A percentile compares a stretch with the other conserved stretches of the same genome.
phyloP scores from a whole-genome alignment of 2,888 invertebrate species.

The Drosophila prostipennis region DNA sequence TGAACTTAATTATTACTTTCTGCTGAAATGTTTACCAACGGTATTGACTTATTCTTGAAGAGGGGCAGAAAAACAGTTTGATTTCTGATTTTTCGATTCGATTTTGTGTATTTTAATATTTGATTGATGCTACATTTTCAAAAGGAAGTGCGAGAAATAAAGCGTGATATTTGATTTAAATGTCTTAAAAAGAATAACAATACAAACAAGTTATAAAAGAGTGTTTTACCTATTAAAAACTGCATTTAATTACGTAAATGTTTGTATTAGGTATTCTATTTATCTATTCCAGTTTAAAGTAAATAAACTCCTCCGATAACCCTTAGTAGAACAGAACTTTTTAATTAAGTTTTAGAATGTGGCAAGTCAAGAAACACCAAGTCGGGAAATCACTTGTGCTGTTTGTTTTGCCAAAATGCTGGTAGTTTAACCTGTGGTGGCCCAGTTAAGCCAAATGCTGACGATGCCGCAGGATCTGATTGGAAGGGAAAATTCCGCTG shows the following conservation, averaged over 20 bases:
- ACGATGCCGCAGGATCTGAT: constrained; percentile 11
- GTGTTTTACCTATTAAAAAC: too few species aligned
- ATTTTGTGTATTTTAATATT: too few species aligned
- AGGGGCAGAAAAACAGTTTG: background rate
- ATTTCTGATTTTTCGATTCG: too few species aligned
- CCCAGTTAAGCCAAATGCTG: constrained; percentile 4
- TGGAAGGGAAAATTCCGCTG: constrained; percentile 9
- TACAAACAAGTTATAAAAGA: too few species aligned
- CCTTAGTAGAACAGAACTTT: background rate
- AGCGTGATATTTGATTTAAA: too few species aligned
- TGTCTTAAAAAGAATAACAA: too few species aligned
- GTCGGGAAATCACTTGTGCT: background rate
- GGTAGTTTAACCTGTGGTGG: constrained; percentile 5
- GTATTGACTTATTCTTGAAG: background rate
- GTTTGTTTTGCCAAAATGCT: background rate
- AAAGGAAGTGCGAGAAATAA: too few species aligned
- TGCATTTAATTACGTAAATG: too few species aligned
- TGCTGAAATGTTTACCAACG: background rate
- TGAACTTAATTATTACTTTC: constrained; percentile 3
- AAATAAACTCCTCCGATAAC: background rate
- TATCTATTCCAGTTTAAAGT: background rate
- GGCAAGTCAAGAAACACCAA: background rate
- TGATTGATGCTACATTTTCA: too few species aligned
- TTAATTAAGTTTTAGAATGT: background rate
- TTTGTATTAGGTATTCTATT: background rate